phyloP scores from a whole-genome alignment of 2,797 vertebrate genomes.

The Parauchenoglanis punctatus region DNA sequence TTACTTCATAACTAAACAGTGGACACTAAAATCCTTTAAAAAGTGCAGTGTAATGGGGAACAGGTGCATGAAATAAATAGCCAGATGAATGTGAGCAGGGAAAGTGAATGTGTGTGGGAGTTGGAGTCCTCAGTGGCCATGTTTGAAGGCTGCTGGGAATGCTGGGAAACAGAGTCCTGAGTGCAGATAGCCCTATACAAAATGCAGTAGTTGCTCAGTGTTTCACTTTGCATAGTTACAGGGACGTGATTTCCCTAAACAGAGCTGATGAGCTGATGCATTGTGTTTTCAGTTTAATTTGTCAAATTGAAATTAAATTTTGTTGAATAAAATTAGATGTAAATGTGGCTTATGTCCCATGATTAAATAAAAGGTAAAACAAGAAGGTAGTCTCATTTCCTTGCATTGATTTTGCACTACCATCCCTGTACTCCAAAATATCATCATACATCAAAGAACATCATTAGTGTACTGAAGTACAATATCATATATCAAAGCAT shows the following conservation, averaged over 20 bases:
- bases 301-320: slow-evolving; percentile 14
- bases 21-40: too few species aligned
- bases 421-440: slow-evolving; percentile 20
- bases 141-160: too few species aligned
- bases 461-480: slow-evolving; percentile 29
- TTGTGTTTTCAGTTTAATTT: slow-evolving; percentile 9
- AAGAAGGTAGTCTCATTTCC: slow-evolving; percentile 20
- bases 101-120: too few species aligned
- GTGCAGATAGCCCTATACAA: too few species aligned
- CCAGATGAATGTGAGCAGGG: too few species aligned
- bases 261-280: slow-evolving; percentile 16
- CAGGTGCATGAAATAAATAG: too few species aligned
- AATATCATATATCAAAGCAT: slow-evolving; percentile 30
- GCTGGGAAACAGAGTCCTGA: too few species aligned
- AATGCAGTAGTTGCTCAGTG: not conserved
- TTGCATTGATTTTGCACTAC: slow-evolving; percentile 23
- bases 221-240: not conserved
- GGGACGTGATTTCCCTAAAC: slow-evolving; percentile 4
- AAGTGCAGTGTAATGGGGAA: too few species aligned
- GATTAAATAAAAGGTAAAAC: slow-evolving; percentile 5
- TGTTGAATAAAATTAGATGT: not conserved
- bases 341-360: not conserved
- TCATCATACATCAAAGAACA: slow-evolving; percentile 38
- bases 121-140: too few species aligned
- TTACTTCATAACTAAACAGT: too few species aligned